A percentile compares a stretch with the other conserved stretches of the same genome.
These are phyloP conservation scores for Cricetomys ansorgei DNA, from an alignment of 2,113 vertebrate genomes.

Conservation along the genomic window DNA sequence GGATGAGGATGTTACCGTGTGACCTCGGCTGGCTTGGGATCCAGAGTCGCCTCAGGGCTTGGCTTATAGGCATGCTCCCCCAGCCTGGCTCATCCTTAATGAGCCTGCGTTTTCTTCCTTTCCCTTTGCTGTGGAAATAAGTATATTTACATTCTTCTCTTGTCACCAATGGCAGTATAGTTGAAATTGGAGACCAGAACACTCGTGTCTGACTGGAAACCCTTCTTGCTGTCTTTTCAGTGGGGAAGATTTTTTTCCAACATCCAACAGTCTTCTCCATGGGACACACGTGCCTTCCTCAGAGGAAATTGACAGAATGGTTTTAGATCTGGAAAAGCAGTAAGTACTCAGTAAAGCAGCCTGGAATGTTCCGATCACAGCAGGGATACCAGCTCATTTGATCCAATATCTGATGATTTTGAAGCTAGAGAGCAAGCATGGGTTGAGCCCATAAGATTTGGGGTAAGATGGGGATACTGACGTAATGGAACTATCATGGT, in stretches of 20 bases:
- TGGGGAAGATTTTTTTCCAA: slow-evolving; percentile 96
- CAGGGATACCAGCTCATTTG: background rate
- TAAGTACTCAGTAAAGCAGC: slow-evolving; percentile 84
- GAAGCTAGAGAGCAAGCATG: background rate
- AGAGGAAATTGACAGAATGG: slow-evolving; percentile 96
- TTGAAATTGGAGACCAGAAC: background rate
- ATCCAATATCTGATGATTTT: background rate
- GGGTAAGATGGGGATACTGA: background rate
- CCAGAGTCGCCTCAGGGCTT: background rate
- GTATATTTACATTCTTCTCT: background rate
- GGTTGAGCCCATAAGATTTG: background rate
- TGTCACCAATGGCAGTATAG: background rate
- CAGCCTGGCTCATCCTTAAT: background rate
- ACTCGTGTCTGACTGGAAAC: background rate
- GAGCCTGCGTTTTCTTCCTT: background rate
- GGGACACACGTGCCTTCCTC: slow-evolving; percentile 94
- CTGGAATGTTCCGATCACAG: background rate
- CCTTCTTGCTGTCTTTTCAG: slow-evolving; percentile 80
- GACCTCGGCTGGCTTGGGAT: background rate
- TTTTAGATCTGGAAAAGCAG: slow-evolving; percentile 97
- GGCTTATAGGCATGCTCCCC: background rate
- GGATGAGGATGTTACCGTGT: background rate
- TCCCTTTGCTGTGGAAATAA: background rate
- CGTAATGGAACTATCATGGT: background rate
- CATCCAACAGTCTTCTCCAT: slow-evolving; percentile 94